Base-by-base conservation (phyloP, 2,797 vertebrate genomes). In the Trematocara caparti region DNA sequence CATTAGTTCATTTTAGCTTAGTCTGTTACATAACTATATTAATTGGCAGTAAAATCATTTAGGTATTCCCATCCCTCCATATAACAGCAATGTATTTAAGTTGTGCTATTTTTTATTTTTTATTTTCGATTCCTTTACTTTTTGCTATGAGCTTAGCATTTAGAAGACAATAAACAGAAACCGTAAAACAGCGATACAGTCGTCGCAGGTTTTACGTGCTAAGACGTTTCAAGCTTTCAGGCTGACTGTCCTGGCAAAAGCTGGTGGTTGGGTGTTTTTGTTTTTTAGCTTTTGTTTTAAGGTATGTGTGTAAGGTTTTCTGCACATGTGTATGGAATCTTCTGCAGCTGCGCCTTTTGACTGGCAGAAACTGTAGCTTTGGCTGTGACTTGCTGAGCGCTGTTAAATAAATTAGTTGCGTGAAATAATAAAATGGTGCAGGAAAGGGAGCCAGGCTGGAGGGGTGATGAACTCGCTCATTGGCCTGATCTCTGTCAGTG, bases 301-400 rank as follows among this genome's bases (percentile, higher is more conserved):
- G 32, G 10, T 72, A 3, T 84, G 64, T 84, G 77, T 74, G 76
- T 84, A 34, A 78, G 80, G 76, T 80, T 84, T 83, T 49, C 59
- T 74, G 57, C 76, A 79, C 80, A 64, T 80, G 80, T 80, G 55
- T 53, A 32, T 79, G 83, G 50, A 80, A 24, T 80, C 77, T 57
- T 79, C 72, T 80, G 76, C 88, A 93, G 89, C 89, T 83, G n/a
- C 3, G 49, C 79, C 69, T 80, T 59, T 79, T 75, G 8, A n/a
- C 62, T 75, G 87, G 83, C 89, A 80, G 81, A 83, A 43, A 53
- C 79, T 81, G 57, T 73, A 85, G 86, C 83, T 83, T 80, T 82
- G 83, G 84, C 82, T 78, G 76, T 86, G 85, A 87, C 47, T 76
- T 85, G 83, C 77, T 75, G 77, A 78, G 73, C 5, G 19, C 80